Evolutionary conservation across 2,888 invertebrate species (phyloP), one percentile per base, ranked within the genome.

Genomic region (Phymatocera aterrima): DNA sequence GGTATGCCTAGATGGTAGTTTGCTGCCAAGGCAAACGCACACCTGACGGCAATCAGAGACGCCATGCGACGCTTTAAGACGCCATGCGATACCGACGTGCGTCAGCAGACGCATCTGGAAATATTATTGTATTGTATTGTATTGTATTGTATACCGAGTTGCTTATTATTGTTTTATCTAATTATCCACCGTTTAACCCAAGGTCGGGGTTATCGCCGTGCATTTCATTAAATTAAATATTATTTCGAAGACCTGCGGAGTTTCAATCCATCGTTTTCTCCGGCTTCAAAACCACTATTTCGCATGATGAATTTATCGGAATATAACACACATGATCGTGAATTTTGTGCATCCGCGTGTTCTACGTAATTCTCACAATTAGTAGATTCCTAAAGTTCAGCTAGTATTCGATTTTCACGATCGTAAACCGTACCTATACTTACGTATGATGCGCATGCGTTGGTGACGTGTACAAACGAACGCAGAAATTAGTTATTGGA

Each of bases 21-120:
- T 82, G 77, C n/a, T n/a, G n/a, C n/a, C n/a, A n/a, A n/a, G n/a
- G n/a, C 77, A 79, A 80, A 82, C 85, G 24, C 75, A 86, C 87
- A 87, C 85, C 86, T 87, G 87, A 87, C 85, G 85, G 88, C 86
- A 88, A 87, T 83, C 83, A 83, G 88, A 88, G 86, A 87, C 82
- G 75, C 57, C 54, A 72, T 72, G 72, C 48, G 48, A 72, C 72
- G 54, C 68, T 43, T 5, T 28, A 10, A 80, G 60, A 8, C 81
- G 85, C 83, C 83, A 87, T 80, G 82, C 83, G 87, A 87, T 84
- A 87, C 87, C 81, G 65, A 78, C 77, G 60, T 48, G 78, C 57
- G 74, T 57, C 74, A 40, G 31, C 8, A 40, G 57, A 31, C 48
- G 18, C 72, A 72, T 72, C 72, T 72, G 72, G 72, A 34, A 43